phyloP scores from a whole-genome alignment of 2,113 vertebrate species.

The Megaleporinus macrocephalus region DNA sequence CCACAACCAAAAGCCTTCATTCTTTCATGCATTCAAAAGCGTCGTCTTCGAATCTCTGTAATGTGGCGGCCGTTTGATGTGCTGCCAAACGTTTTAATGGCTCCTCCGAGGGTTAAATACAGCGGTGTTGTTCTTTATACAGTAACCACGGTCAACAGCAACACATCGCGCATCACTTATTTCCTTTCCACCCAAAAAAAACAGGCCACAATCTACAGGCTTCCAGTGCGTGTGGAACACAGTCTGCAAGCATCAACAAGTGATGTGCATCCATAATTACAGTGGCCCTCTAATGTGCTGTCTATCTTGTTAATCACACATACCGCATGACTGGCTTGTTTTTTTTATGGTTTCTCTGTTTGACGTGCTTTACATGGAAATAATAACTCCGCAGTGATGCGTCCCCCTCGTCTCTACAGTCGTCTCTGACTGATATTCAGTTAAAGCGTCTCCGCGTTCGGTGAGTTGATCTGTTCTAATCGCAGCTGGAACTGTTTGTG shows the following conservation, averaged over 20 bases:
- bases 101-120: conserved; percentile 11
- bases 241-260: neutral
- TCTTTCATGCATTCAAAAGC: conserved; percentile 19
- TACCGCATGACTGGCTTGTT: neutral
- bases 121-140: conserved; percentile 8
- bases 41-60: conserved; percentile 14
- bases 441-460: neutral
- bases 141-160: conserved; percentile 24
- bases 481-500: neutral
- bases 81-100: conserved; percentile 28
- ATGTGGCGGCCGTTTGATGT: conserved; percentile 32
- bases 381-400: neutral
- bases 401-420: neutral
- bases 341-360: neutral
- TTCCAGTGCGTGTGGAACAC: neutral
- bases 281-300: neutral
- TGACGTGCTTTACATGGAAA: neutral
- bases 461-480: neutral
- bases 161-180: conserved; percentile 8
- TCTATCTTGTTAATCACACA: conserved; percentile 20
- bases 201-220: neutral
- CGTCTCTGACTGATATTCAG: neutral
- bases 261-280: neutral
- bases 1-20: conserved; percentile 32
- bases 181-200: conserved; percentile 11